These are phyloP conservation scores for Rhagonycha fulva DNA, from an alignment of 2,888 invertebrate genomes.

Conservation along the genomic window DNA sequence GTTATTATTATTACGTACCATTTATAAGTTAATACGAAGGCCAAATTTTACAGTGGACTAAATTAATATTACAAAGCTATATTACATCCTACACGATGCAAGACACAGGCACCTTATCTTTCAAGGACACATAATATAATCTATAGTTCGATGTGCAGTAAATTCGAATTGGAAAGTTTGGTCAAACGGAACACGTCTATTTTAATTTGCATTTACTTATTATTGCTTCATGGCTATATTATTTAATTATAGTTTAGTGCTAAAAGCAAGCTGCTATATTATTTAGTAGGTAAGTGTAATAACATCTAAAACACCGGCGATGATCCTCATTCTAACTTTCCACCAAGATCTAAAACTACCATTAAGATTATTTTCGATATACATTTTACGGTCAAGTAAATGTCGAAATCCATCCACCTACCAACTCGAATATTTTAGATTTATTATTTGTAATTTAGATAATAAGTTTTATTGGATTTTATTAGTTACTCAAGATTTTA, in stretches of 20 bases:
- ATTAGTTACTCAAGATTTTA: constrained; percentile 13
- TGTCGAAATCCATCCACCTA: background rate
- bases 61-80: constrained; percentile 19
- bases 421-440: background rate
- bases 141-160: constrained; percentile 30
- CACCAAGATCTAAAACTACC: background rate
- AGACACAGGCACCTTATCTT: constrained; percentile 27
- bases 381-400: background rate
- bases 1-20: constrained; percentile 3
- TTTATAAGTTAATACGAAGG: constrained; percentile 15
- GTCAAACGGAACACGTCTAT: constrained; percentile 19
- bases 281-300: background rate
- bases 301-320: background rate
- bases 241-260: constrained; percentile 12
- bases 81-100: constrained; percentile 17
- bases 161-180: constrained; percentile 28
- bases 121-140: constrained; percentile 20
- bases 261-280: constrained; percentile 10
- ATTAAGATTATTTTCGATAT: background rate
- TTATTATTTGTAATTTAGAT: background rate
- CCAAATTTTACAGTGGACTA: constrained; percentile 16
- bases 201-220: constrained; percentile 17
- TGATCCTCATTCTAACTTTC: background rate
- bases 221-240: constrained; percentile 19
- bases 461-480: constrained; percentile 25